A percentile compares a stretch with the other conserved stretches of the same genome.
These are phyloP conservation scores for Serinus canaria DNA, from an alignment of 2,113 vertebrate species.

Conservation along the genomic window DNA sequence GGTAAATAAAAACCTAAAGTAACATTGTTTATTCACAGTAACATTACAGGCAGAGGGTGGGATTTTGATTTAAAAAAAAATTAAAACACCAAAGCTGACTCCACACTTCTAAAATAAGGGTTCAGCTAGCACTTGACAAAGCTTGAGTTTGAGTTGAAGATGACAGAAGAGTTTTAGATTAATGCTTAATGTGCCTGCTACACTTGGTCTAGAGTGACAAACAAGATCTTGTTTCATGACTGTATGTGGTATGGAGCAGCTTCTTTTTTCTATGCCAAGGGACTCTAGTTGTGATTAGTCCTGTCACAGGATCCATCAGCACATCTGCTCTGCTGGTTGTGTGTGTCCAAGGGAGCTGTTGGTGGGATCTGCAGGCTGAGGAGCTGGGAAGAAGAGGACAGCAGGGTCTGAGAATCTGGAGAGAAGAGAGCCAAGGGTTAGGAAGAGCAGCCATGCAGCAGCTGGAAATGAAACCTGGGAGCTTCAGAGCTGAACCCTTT, in stretches of 20 bases:
- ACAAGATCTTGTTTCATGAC: background rate
- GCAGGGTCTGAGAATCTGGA: too few species aligned
- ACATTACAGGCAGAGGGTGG: background rate
- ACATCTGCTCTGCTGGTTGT: background rate
- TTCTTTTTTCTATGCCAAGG: background rate
- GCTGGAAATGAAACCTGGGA: accelerated
- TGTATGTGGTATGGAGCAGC: background rate
- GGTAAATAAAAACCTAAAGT: conserved; percentile 3
- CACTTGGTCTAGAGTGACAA: background rate
- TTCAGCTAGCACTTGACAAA: background rate
- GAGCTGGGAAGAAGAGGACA: background rate
- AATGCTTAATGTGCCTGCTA: background rate
- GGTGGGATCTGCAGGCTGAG: background rate
- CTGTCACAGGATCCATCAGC: too few species aligned
- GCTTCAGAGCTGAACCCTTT: background rate
- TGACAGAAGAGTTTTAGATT: background rate
- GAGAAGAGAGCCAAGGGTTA: background rate
- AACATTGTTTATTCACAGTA: background rate
- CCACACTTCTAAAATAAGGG: background rate
- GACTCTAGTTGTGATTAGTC: background rate
- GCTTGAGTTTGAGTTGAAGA: background rate
- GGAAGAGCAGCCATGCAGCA: too few species aligned
- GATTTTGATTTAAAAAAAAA: background rate
- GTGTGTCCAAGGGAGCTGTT: background rate
- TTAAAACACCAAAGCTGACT: background rate